Percentiles rank a stretch among this genome's conserved stretches.
phyloP scores from a whole-genome alignment of 1,140 invertebrate genomes.

The Drosophila bipectinata region DNA sequence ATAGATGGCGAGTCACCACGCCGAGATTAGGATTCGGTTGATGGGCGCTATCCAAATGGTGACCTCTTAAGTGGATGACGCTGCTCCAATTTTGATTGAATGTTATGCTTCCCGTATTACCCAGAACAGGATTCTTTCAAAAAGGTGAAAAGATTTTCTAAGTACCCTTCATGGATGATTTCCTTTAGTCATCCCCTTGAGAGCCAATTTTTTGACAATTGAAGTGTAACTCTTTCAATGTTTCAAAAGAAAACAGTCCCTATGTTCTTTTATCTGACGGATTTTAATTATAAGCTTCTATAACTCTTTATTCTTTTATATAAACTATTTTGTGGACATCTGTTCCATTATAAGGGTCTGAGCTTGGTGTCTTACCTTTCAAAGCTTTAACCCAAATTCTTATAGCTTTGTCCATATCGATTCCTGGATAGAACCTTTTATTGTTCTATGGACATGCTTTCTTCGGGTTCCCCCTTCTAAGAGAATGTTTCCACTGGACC shows the following conservation, averaged over 20 bases:
- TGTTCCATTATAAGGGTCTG: not conserved
- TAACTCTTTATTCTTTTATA: not conserved
- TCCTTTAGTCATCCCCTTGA: not conserved
- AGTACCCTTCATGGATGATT: not conserved
- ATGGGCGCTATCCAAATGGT: slow-evolving; percentile 14
- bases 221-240: not conserved
- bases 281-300: not conserved
- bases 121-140: slow-evolving; percentile 5
- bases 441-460: slow-evolving; percentile 1
- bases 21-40: slow-evolving; percentile 16
- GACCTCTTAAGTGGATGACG: slow-evolving; percentile 55
- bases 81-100: slow-evolving; percentile 47
- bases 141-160: slow-evolving; percentile 1
- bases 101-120: slow-evolving; percentile 8
- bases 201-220: not conserved
- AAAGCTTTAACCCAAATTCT: not conserved
- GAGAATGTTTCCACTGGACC: slow-evolving; percentile 3
- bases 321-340: not conserved
- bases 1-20: slow-evolving; percentile 1
- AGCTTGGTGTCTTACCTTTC: not conserved
- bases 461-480: not conserved
- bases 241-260: not conserved
- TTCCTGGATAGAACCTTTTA: not conserved
- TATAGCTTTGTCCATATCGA: not conserved
- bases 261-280: not conserved